Percentiles rank a stretch among this genome's conserved stretches.
These are phyloP conservation scores for Mormoops blainvillei DNA, from an alignment of 2,113 vertebrate genomes.

Conservation along the genomic window DNA sequence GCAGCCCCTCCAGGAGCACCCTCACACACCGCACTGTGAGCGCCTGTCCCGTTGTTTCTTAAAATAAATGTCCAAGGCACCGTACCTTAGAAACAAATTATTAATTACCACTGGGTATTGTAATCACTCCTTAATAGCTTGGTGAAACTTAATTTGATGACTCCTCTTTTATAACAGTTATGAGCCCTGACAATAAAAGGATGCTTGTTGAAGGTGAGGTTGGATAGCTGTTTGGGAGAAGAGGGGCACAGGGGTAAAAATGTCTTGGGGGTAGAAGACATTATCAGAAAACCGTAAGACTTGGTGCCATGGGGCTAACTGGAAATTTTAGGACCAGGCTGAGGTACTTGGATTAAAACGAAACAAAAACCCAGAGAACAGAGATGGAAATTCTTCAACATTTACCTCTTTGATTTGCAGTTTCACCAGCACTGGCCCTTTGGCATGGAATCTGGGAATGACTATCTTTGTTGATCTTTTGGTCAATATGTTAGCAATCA, in stretches of 20 bases:
- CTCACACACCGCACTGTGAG: neutral
- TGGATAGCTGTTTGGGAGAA: neutral
- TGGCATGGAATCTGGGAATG: neutral
- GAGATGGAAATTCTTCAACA: neutral
- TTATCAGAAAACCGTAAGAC: neutral
- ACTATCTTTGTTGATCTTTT: neutral
- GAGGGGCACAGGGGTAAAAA: neutral
- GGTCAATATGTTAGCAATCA: neutral
- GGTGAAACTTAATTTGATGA: neutral
- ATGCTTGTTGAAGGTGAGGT: neutral
- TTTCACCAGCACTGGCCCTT: neutral
- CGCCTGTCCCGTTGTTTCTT: neutral
- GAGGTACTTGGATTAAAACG: neutral
- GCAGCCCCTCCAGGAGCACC: neutral
- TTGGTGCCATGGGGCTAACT: neutral
- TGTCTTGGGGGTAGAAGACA: neutral
- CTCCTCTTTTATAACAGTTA: neutral
- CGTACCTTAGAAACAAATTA: neutral
- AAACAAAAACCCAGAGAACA: neutral
- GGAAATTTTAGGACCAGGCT: neutral
- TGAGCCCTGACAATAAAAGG: neutral
- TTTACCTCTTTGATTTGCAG: neutral
- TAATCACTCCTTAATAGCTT: neutral
- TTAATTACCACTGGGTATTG: neutral
- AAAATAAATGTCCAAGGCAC: neutral